These are phyloP conservation scores for Camptogramma bilineatum DNA, from an alignment of 2,888 invertebrate genomes.

Conservation along the genomic window DNA sequence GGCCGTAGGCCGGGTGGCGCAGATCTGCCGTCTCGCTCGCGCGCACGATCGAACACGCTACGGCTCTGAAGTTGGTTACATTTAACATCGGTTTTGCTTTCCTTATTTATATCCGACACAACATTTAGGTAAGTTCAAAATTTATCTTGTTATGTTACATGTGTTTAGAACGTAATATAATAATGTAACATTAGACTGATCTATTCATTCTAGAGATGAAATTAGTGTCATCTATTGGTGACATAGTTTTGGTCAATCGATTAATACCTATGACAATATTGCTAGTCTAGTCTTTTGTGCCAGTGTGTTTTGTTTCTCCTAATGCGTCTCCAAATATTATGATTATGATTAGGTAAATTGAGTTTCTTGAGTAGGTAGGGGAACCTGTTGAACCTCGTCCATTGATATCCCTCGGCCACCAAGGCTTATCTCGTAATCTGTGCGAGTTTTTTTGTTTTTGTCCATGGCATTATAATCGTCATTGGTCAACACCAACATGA, in stretches of 20 bases:
- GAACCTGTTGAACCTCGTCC: too few relatives aligned
- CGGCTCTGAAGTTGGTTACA: conserved; percentile 45
- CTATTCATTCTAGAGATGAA: not conserved
- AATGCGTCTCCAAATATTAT: conserved; percentile 32
- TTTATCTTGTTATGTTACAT: not conserved
- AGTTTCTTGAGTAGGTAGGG: conserved; percentile 7
- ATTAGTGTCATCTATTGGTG: conserved; percentile 3
- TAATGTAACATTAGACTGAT: not conserved
- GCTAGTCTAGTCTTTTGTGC: conserved; percentile 22
- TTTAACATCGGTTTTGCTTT: conserved; percentile 26
- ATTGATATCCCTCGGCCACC: too few relatives aligned
- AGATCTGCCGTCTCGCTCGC: conserved; percentile 59
- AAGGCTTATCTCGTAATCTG: too few relatives aligned
- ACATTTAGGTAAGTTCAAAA: conserved; percentile 21
- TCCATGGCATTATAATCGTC: too few relatives aligned
- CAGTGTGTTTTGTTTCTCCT: conserved; percentile 29
- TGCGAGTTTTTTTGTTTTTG: too few relatives aligned
- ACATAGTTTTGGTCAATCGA: conserved; percentile 13
- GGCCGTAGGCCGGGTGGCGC: conserved; percentile 59
- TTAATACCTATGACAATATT: not conserved
- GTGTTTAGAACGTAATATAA: not conserved
- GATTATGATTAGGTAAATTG: conserved; percentile 13
- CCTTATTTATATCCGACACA: conserved; percentile 29
- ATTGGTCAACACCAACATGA: too few relatives aligned
- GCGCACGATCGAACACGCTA: conserved; percentile 45